Conservation (phyloP, 2,797 vertebrate species). For the Rhadinocentrus ornatus region DNA sequence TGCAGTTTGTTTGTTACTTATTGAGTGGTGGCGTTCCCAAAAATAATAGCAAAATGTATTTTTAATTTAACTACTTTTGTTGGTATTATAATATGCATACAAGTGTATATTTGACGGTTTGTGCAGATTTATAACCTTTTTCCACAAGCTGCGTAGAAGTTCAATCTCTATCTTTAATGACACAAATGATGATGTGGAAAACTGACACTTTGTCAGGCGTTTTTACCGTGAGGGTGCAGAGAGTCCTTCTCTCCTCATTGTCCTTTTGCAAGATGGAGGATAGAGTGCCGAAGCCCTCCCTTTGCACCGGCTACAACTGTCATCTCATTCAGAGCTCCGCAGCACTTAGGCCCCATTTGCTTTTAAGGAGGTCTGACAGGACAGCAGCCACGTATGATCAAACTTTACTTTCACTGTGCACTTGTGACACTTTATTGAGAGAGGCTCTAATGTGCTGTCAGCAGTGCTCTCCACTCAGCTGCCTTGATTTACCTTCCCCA, state of each 20-base stretch:
- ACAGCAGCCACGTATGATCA: conserved; percentile 84
- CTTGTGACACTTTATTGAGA: conserved; percentile 85
- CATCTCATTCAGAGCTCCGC: conserved; percentile 79
- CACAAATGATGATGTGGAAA: conserved; percentile 77
- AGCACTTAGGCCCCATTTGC: conserved; percentile 87
- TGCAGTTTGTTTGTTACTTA: not conserved
- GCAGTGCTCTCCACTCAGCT: conserved; percentile 82
- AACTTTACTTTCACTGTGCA: conserved; percentile 82
- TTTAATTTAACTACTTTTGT: conserved; percentile 15
- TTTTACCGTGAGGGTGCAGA: conserved; percentile 71
- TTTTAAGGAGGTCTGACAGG: conserved; percentile 88
- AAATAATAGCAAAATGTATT: not conserved
- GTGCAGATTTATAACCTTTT: conserved; percentile 57
- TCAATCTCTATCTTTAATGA: conserved; percentile 67
- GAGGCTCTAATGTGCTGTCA: conserved; percentile 87
- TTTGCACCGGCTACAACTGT: conserved; percentile 76
- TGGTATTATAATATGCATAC: conserved; percentile 40
- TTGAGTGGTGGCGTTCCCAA: conserved; percentile 5
- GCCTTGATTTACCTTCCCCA: conserved; percentile 85
- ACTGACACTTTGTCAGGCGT: conserved; percentile 82
- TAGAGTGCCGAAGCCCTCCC: conserved; percentile 71
- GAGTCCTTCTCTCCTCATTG: conserved; percentile 79
- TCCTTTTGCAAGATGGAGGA: conserved; percentile 71
- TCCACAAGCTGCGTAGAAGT: conserved; percentile 75
- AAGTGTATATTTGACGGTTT: conserved; percentile 28